Evolutionary conservation across 2,113 vertebrate genomes (phyloP), one percentile per base, ranked within the genome.

Genomic region (Climacteris rufus): DNA sequence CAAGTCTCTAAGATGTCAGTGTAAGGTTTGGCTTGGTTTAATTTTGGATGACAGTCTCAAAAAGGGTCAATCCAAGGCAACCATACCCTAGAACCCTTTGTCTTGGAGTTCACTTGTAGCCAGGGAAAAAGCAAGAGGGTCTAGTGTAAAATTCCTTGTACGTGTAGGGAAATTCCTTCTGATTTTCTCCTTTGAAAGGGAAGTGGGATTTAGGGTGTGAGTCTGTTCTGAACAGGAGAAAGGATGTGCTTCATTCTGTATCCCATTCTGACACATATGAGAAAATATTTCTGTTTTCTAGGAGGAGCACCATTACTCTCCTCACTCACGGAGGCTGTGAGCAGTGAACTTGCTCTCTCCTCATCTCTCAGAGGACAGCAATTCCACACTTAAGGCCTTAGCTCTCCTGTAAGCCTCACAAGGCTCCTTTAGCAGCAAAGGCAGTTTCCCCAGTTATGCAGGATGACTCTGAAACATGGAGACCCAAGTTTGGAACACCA

Each of bases 371-470:
- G 61, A 64, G 20, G 24, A 59, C 13, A 68, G n/a, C 13, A 35
- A 3, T 13, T 53, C 56, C 45, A 18, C 44, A 15, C 2, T 75
- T 63, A n/a, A 0, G 0, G 21, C 16, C 42, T 70, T 69, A 50
- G 3, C 42, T 63, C 50, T 50, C 20, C 52, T 25, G 23, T 25
- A 63, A 75, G 3, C 9, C 3, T 75, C n/a, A 5, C 27, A 76
- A 71, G 30, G 23, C 13, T 83, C 7, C 53, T 45, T 12, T 25
- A 47, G 7, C 13, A 60, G 20, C 27, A 59, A 63, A 53, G 33
- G 25, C 4, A n/a, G 4, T 45, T 87, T 77, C 17, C 35, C 60
- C 44, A 59, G 4, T 42, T 65, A 20, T 9, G 13, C 27, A 35
- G 31, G 11, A n/a, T 12, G 22, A 44, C 33, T 69, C 15, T 45